These are phyloP conservation scores for Busseola fusca DNA, from an alignment of 2,888 invertebrate genomes.

Conservation along the genomic window DNA sequence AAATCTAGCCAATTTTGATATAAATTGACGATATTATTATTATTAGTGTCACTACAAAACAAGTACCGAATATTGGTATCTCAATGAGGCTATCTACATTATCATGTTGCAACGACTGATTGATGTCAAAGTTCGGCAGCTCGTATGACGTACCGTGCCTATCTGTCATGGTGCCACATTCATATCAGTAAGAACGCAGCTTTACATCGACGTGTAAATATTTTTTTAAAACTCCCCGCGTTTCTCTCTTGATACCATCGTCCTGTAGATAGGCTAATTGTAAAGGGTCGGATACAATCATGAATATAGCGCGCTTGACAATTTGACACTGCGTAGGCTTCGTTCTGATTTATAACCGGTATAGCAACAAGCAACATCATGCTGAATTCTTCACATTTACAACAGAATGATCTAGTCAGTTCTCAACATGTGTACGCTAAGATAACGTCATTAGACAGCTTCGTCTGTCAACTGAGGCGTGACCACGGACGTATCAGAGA, in stretches of 20 bases:
- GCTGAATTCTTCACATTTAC: constrained; percentile 50
- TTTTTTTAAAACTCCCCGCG: constrained; percentile 39
- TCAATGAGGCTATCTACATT: constrained; percentile 59
- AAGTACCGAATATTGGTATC: constrained; percentile 42
- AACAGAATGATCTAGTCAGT: constrained; percentile 45
- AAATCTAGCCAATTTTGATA: constrained; percentile 3
- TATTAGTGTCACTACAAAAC: constrained; percentile 1
- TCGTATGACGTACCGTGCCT: constrained; percentile 34
- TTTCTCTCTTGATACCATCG: constrained; percentile 39
- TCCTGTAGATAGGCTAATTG: constrained; percentile 49
- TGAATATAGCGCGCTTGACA: constrained; percentile 52
- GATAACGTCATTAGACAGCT: constrained; percentile 58
- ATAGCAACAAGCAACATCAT: constrained; percentile 9
- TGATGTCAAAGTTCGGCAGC: constrained; percentile 76
- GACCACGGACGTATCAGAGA: constrained; percentile 46
- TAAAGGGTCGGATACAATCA: constrained; percentile 50
- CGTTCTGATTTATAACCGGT: constrained; percentile 52
- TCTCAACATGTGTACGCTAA: constrained; percentile 33
- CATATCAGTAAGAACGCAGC: constrained; percentile 20
- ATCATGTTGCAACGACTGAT: constrained; percentile 75
- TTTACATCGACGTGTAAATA: constrained; percentile 42
- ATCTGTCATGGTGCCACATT: constrained; percentile 41
- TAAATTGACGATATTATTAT: not conserved
- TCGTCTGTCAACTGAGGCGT: constrained; percentile 52
- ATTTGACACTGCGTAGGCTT: constrained; percentile 49